A percentile compares a stretch with the other conserved stretches of the same genome.
phyloP scores from a whole-genome alignment of 37 sponge, comb jelly and placozoan genomes.

The Oopsacas minuta region DNA sequence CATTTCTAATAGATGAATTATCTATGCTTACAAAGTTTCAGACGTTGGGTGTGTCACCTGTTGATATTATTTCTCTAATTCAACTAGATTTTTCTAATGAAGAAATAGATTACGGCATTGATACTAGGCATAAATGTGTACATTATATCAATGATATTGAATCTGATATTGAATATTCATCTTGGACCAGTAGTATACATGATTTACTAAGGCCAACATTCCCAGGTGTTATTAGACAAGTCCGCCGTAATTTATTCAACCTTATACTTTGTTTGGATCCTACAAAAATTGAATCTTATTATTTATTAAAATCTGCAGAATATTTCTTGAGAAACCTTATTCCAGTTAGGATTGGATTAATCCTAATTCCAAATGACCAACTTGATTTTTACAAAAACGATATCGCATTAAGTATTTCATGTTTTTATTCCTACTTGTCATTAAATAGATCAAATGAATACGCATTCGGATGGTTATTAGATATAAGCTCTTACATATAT shows the following conservation, averaged over 20 bases:
- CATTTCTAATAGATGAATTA: not conserved
- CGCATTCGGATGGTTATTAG: not conserved
- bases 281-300: too few relatives aligned
- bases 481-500: not conserved
- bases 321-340: not conserved
- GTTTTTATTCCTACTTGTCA: too few relatives aligned
- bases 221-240: slow-evolving; percentile 74
- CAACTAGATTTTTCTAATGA: not conserved
- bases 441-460: not conserved
- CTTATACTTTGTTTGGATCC: slow-evolving; percentile 31
- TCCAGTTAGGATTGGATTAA: slow-evolving; percentile 34
- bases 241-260: slow-evolving; percentile 71
- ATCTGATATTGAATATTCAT: slow-evolving; percentile 39
- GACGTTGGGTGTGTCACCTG: not conserved
- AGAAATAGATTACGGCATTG: not conserved
- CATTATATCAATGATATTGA: slow-evolving; percentile 83
- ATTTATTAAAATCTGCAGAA: not conserved
- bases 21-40: not conserved
- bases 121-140: not conserved
- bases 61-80: not conserved
- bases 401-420: not conserved
- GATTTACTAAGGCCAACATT: slow-evolving; percentile 58
- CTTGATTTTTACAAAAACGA: not conserved
- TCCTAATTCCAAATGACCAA: slow-evolving; percentile 22
- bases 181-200: slow-evolving; percentile 62